Evolutionary conservation across 2,113 vertebrate genomes (phyloP).

Genomic region (Meles meles): DNA sequence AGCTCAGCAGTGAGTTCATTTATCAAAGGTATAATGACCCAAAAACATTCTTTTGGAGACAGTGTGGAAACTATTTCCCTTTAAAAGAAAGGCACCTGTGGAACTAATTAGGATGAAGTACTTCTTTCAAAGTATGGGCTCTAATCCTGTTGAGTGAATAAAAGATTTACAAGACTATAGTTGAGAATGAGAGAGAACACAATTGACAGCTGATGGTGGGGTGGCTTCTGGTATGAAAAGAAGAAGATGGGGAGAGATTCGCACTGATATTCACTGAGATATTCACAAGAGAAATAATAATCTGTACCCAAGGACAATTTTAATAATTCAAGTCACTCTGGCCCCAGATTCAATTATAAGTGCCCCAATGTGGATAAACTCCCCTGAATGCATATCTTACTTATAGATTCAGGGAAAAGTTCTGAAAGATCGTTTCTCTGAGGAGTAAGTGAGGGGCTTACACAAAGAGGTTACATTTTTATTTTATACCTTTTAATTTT

Average conservation of each 20-base stretch:
- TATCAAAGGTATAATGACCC: conserved; percentile 81
- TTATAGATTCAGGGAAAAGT: neutral
- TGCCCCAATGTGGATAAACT: neutral
- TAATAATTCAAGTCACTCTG: neutral
- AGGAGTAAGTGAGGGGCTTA: neutral
- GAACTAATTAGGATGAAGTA: conserved; percentile 84
- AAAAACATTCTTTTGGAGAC: conserved; percentile 75
- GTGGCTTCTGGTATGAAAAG: conserved; percentile 34
- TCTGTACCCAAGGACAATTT: neutral
- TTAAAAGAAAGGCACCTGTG: conserved; percentile 76
- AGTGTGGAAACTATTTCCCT: conserved; percentile 53
- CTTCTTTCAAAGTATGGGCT: conserved; percentile 71
- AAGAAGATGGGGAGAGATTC: neutral
- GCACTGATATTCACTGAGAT: neutral
- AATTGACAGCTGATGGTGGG: conserved; percentile 26
- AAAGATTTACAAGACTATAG: conserved; percentile 70
- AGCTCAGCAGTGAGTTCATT: conserved; percentile 66
- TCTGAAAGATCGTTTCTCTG: neutral
- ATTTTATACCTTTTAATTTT: neutral
- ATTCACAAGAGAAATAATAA: neutral
- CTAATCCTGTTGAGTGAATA: conserved; percentile 75
- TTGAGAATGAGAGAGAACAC: conserved; percentile 40
- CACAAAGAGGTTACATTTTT: neutral
- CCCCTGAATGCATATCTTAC: neutral
- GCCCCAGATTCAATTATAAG: neutral